Conservation (phyloP, 92 coral and sea anemone species). For the Pocillopora meandrina region DNA sequence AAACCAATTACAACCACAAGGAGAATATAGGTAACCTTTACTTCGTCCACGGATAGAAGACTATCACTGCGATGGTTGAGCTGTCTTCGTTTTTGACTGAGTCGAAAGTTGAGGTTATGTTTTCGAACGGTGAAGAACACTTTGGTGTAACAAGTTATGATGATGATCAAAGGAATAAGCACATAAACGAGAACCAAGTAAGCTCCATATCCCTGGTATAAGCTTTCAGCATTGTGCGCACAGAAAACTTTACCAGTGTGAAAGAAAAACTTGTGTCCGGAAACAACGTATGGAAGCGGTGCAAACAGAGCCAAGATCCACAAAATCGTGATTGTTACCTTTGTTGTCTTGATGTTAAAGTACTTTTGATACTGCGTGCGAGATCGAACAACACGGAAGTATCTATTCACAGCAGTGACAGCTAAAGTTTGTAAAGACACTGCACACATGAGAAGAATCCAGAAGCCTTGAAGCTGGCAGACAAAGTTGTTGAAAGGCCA, state of each 20-base stretch:
- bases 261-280: constrained; percentile 65
- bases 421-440: constrained; percentile 79
- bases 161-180: constrained; percentile 58
- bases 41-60: constrained; percentile 60
- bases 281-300: constrained; percentile 73
- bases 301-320: constrained; percentile 75
- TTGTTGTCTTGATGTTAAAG: constrained; percentile 70
- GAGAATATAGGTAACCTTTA: constrained; percentile 64
- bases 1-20: constrained; percentile 70
- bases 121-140: constrained; percentile 69
- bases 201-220: constrained; percentile 72
- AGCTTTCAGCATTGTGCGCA: constrained; percentile 64
- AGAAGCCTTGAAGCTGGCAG: constrained; percentile 82
- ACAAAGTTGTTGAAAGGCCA: constrained; percentile 55
- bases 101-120: constrained; percentile 55
- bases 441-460: constrained; percentile 69
- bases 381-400: constrained; percentile 65
- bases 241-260: constrained; percentile 80
- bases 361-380: constrained; percentile 54
- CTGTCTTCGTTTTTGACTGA: background rate
- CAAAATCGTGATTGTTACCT: constrained; percentile 58
- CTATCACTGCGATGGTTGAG: background rate
- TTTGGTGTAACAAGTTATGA: constrained; percentile 58
- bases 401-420: constrained; percentile 79
- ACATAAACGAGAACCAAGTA: constrained; percentile 69